These are phyloP conservation scores for Danio albolineatus DNA, from an alignment of 2,797 vertebrate genomes.

Conservation along the genomic window DNA sequence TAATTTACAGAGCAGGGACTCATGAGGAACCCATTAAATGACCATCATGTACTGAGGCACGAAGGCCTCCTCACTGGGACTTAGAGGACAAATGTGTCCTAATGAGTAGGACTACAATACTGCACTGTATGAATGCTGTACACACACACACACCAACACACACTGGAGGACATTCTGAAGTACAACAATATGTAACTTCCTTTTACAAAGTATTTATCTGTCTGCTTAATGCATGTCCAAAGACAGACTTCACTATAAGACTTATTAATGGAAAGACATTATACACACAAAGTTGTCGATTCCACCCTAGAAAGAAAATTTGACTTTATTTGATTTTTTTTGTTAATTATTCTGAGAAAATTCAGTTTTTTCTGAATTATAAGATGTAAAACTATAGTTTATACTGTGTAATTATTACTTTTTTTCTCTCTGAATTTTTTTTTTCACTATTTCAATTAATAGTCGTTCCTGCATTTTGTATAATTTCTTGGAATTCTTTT, in stretches of 20 bases:
- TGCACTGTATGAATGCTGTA: conserved; percentile 51
- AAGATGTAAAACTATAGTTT: too few species aligned
- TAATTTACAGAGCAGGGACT: conserved; percentile 27
- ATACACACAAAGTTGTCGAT: too few species aligned
- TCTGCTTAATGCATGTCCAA: neutral
- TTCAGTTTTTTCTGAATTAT: too few species aligned
- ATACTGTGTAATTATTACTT: too few species aligned
- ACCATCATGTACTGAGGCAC: conserved; percentile 41
- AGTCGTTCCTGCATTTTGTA: too few species aligned
- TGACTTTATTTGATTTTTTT: too few species aligned
- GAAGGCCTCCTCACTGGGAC: conserved; percentile 60
- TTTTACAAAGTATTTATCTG: neutral
- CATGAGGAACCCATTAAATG: conserved; percentile 39
- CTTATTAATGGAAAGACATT: too few species aligned
- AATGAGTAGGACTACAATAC: conserved; percentile 69
- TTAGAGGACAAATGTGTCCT: conserved; percentile 68
- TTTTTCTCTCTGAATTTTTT: too few species aligned
- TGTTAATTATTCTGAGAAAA: too few species aligned
- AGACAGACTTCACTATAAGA: neutral
- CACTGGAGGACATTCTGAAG: neutral
- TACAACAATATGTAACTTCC: neutral
- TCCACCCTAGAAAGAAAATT: too few species aligned
- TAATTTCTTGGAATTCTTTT: too few species aligned
- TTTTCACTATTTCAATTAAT: too few species aligned
- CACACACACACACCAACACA: conserved; percentile 12